A percentile compares a stretch with the other conserved stretches of the same genome.
Evolutionary conservation across 2,888 invertebrate species (phyloP).

Genomic region (Cheilosia urbana): DNA sequence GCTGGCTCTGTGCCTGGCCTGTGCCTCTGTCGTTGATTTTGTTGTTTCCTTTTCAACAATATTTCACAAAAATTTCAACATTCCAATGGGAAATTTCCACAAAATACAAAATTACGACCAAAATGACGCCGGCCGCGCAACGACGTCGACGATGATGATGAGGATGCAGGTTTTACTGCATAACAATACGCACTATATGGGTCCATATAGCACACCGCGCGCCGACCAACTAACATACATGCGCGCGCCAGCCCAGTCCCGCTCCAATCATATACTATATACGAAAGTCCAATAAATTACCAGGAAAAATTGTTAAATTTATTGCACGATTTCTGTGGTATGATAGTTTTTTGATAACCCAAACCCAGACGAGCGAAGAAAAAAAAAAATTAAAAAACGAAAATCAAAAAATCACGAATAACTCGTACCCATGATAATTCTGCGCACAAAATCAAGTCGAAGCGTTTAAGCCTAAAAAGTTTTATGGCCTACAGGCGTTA

Average conservation of each 20-base stretch:
- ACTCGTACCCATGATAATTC: neutral
- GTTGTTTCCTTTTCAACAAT: slow-evolving; percentile 39
- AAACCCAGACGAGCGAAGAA: slow-evolving; percentile 19
- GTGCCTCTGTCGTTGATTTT: slow-evolving; percentile 1
- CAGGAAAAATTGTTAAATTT: slow-evolving; percentile 73
- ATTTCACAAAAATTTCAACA: slow-evolving; percentile 74
- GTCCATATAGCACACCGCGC: slow-evolving; percentile 54
- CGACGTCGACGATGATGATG: slow-evolving; percentile 57
- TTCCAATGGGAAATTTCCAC: slow-evolving; percentile 74
- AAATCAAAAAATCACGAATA: slow-evolving; percentile 12
- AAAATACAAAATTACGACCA: slow-evolving; percentile 69
- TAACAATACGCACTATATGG: slow-evolving; percentile 45
- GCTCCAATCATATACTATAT: slow-evolving; percentile 25
- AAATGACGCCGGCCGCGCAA: slow-evolving; percentile 47
- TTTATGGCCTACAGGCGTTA: slow-evolving; percentile 61
- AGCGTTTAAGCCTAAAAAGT: slow-evolving; percentile 64
- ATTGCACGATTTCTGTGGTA: slow-evolving; percentile 72
- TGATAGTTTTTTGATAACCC: slow-evolving; percentile 75
- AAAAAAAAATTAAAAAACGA: slow-evolving; percentile 9
- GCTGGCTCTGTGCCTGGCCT: no score
- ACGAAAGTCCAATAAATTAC: slow-evolving; percentile 68
- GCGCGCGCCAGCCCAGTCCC: slow-evolving; percentile 17
- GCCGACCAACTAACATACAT: slow-evolving; percentile 39
- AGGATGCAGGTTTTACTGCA: slow-evolving; percentile 31
- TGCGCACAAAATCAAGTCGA: slow-evolving; percentile 26